Evolutionary conservation across 2,113 vertebrate genomes (phyloP), one percentile per base, ranked within the genome.

Genomic region (Phrynocephalus versicolor): DNA sequence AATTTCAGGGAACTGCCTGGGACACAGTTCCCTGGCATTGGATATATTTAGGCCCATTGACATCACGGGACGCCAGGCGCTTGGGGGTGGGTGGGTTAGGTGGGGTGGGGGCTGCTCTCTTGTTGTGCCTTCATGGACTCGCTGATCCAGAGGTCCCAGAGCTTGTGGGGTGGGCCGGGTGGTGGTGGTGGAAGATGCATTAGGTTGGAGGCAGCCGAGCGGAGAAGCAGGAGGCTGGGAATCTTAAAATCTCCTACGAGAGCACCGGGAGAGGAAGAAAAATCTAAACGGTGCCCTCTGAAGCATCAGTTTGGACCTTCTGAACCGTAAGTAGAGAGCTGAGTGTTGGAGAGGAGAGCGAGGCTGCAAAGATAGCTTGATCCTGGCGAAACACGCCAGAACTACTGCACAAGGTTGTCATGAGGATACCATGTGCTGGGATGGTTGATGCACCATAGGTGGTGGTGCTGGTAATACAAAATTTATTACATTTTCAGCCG

Each of bases 1-100:
- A 94, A 97, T 96, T 98, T 97, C 97, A 97, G 84, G 91, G 97
- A 98, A 97, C 94, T 95, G 92, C 96, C 94, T 84, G 85, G 1
- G 89, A 82, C 62, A 37, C 71, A 78, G 70, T 88, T 93, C 94
- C 90, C 92, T 90, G 30, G 5, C 90, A 58, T 0, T 0, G 87
- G 92, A 93, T 96, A 95, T 95, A 94, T 95, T 95, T 94, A 95
- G 92, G 94, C 79, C 60, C 41, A 0, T 89, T 92, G 92, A 95
- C 93, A 94, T 94, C 94, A 95, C 86, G 0, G 51, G 45, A 51
- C 45, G 45, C 10, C 10, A 10, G 45, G 91, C 41, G 90, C 83
- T 74, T 76, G 1, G 87, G 88, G n/a, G 62, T n/a, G n/a, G n/a
- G n/a, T n/a, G n/a, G n/a, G n/a, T n/a, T n/a, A n/a, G n/a, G n/a